These are phyloP conservation scores for Melieria picta DNA, from an alignment of 2,888 invertebrate genomes.

Conservation along the genomic window DNA sequence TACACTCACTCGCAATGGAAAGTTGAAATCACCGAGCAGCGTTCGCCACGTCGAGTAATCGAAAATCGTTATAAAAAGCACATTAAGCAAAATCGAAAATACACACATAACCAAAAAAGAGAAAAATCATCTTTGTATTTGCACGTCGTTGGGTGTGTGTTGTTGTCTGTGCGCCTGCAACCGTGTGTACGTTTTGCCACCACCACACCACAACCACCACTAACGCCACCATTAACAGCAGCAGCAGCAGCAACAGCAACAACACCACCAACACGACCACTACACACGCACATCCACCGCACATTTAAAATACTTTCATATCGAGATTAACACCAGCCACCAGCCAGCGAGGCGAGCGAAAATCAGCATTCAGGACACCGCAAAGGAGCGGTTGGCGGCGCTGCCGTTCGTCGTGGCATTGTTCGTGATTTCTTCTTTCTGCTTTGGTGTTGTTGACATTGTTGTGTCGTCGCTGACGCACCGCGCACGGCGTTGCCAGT, in stretches of 20 bases:
- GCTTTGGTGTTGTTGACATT: slow-evolving; percentile 31
- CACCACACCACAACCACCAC: slow-evolving; percentile 45
- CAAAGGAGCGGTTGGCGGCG: slow-evolving; percentile 43
- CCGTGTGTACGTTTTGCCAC: slow-evolving; percentile 38
- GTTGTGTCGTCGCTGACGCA: slow-evolving; percentile 23
- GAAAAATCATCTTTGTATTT: background rate
- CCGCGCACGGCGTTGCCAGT: background rate
- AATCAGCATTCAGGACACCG: slow-evolving; percentile 38
- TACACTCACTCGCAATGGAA: slow-evolving; percentile 61
- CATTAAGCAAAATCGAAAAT: slow-evolving; percentile 13
- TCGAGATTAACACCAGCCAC: slow-evolving; percentile 47
- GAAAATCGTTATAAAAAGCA: slow-evolving; percentile 19
- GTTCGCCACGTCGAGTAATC: background rate
- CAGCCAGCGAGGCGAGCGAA: background rate
- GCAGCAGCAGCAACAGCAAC: slow-evolving; percentile 2
- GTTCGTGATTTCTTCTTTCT: slow-evolving; percentile 50
- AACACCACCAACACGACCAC: slow-evolving; percentile 23
- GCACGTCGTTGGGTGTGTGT: slow-evolving; percentile 19
- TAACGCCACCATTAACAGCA: slow-evolving; percentile 16
- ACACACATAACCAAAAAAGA: slow-evolving; percentile 3
- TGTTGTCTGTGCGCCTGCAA: background rate
- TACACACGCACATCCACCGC: background rate
- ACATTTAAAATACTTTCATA: slow-evolving; percentile 46
- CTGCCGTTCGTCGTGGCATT: slow-evolving; percentile 13
- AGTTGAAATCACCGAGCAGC: slow-evolving; percentile 49